A percentile compares a stretch with the other conserved stretches of the same genome.
phyloP scores from a whole-genome alignment of 2,113 vertebrate species.

The Anoplopoma fimbria region DNA sequence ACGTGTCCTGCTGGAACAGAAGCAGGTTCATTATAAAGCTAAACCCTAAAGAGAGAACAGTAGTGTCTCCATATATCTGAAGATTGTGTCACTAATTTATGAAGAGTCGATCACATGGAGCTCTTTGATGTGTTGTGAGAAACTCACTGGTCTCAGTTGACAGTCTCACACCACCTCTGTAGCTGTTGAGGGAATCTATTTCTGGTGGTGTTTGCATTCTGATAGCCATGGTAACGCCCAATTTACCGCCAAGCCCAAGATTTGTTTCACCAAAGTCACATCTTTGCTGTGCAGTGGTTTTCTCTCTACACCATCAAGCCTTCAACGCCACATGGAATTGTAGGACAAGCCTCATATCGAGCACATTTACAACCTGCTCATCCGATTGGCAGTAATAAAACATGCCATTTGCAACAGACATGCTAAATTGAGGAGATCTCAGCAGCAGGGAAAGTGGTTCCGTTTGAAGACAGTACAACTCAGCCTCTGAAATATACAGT shows the following conservation, averaged over 20 bases:
- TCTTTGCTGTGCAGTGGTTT: neutral
- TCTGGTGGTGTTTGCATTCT: constrained; percentile 26
- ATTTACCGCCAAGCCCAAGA: constrained; percentile 4
- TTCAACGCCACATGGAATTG: neutral
- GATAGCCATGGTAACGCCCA: constrained; percentile 43
- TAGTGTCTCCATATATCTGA: constrained; percentile 20
- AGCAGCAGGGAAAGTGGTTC: neutral
- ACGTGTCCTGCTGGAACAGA: constrained; percentile 33
- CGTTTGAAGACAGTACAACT: neutral
- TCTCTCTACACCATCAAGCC: neutral
- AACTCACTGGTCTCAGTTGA: constrained; percentile 36
- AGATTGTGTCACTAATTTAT: constrained; percentile 54
- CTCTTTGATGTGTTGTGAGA: constrained; percentile 50
- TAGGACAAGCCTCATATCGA: neutral
- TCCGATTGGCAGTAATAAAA: constrained; percentile 34
- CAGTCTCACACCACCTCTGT: constrained; percentile 46
- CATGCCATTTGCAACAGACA: constrained; percentile 2
- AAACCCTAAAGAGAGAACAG: constrained; percentile 4
- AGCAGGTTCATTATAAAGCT: constrained; percentile 22
- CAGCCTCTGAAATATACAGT: neutral
- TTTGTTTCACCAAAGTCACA: constrained; percentile 35
- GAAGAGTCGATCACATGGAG: constrained; percentile 45
- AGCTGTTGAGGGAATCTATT: constrained; percentile 54
- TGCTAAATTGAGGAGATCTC: constrained; percentile 23
- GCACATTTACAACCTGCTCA: constrained; percentile 26